Base-by-base conservation (phyloP, 2,888 invertebrate species). In the Epirrhoe tristata region DNA sequence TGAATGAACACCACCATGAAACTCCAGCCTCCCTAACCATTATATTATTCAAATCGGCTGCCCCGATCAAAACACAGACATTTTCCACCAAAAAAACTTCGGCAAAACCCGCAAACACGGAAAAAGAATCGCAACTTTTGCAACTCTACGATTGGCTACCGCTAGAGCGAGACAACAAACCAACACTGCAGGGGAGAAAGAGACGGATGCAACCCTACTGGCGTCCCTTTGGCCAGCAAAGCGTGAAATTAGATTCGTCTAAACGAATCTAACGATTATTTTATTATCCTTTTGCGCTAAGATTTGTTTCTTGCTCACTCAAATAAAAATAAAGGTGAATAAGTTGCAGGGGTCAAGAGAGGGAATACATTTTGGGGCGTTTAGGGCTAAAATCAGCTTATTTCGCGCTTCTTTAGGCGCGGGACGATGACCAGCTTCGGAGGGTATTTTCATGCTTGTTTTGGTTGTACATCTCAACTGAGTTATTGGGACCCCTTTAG, bases 221-320 rank as follows among this genome's bases (percentile, higher is more conserved):
- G 77, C 83, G 85, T 88, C 92, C 93, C 91, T 91, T 93, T 91
- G 88, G 84, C 88, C 92, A 92, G 81, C 90, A 89, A 90, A 81
- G 89, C 93, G 89, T 93, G 93, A 93, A 93, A 93, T 93, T 93
- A 90, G 91, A 91, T 78, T 89, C 92, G 91, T 92, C 93, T 93
- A 93, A 92, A 93, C 93, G 93, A 91, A 93, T 92, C 90, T 92
- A 93, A 93, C 93, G 93, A 93, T 93, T 93, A 93, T 93, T 93
- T 93, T 93, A 93, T 93, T 93, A 93, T 93, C 91, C 89, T 91
- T 92, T 91, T 91, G 85, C 91, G 86, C 92, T 93, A 93, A 93
- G 93, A 93, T 93, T 93, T 93, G 93, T 93, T 93, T 87, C 93
- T 93, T 93, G 93, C 91, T 93, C 93, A 93, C 87, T 93, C 91